phyloP scores from a whole-genome alignment of 2,113 vertebrate species.

The Crypturellus undulatus region DNA sequence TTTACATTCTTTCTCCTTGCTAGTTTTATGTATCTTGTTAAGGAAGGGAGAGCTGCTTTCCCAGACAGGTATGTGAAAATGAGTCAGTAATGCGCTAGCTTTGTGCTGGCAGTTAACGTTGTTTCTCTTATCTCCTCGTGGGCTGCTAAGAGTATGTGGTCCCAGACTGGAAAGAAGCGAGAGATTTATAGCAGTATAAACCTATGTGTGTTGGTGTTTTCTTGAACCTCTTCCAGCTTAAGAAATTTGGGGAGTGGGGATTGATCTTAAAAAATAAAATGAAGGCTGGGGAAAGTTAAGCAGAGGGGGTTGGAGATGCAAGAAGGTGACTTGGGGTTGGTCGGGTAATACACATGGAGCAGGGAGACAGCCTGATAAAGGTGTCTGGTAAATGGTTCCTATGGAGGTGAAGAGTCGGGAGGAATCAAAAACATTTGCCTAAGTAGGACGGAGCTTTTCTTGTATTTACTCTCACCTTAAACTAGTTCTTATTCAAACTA shows the following conservation, averaged over 20 bases:
- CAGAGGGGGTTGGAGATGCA: not conserved
- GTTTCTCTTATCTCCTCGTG: not conserved
- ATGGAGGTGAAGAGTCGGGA: not conserved
- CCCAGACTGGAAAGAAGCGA: not conserved
- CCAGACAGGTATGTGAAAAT: not conserved
- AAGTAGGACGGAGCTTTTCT: not conserved
- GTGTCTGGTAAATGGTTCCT: not conserved
- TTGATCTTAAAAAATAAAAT: not conserved
- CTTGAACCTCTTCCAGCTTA: not conserved
- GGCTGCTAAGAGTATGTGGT: not conserved
- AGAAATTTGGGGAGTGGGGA: not conserved
- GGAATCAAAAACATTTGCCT: not conserved
- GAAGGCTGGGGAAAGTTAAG: not conserved
- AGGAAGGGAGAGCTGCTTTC: not conserved
- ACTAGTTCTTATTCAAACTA: slow-evolving; percentile 6
- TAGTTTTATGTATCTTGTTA: not conserved
- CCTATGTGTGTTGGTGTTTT: not conserved
- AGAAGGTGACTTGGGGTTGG: not conserved
- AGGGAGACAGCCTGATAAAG: not conserved
- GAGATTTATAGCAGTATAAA: not conserved
- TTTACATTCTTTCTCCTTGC: not conserved
- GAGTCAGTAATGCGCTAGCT: not conserved
- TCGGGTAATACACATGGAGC: not conserved
- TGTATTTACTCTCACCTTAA: not conserved
- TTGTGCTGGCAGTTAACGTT: not conserved